phyloP scores from a whole-genome alignment of 2,888 invertebrate species.

The Hymenopus coronatus region DNA sequence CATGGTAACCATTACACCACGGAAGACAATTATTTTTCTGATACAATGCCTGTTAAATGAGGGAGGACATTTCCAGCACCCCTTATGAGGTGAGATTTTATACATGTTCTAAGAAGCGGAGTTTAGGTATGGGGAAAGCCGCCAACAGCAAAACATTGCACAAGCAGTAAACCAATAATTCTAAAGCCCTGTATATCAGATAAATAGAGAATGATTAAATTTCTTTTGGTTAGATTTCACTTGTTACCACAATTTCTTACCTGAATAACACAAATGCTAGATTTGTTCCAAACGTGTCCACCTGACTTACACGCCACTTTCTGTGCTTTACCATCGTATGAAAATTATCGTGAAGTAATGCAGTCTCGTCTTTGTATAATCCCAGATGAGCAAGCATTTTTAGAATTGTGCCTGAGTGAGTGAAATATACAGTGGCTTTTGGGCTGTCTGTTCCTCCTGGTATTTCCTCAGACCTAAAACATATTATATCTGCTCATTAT shows the following conservation, averaged over 20 bases:
- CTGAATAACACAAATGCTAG: conserved; percentile 71
- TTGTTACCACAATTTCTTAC: conserved; percentile 45
- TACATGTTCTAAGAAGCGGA: no score
- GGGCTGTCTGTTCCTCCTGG: conserved; percentile 38
- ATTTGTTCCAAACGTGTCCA: conserved; percentile 79
- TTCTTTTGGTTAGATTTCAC: no score
- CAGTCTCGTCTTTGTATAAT: conserved; percentile 63
- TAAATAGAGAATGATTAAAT: no score
- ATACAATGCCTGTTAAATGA: no score
- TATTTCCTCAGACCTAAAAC: conserved; percentile 6
- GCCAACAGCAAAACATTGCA: no score
- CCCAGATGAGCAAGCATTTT: conserved; percentile 72
- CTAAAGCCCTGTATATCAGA: no score
- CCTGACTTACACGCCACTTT: conserved; percentile 59
- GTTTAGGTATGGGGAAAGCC: no score
- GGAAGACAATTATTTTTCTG: no score
- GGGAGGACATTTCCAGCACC: no score
- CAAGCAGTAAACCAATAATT: no score
- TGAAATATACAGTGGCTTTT: conserved; percentile 67
- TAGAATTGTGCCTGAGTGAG: conserved; percentile 78
- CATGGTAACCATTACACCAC: no score
- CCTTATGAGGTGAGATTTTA: no score
- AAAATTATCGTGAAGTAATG: conserved; percentile 57
- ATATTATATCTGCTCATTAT: background rate
- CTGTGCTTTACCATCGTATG: conserved; percentile 46